These are phyloP conservation scores for Platygyra sinensis DNA, from an alignment of 64 coral and sea anemone species.

Conservation along the genomic window DNA sequence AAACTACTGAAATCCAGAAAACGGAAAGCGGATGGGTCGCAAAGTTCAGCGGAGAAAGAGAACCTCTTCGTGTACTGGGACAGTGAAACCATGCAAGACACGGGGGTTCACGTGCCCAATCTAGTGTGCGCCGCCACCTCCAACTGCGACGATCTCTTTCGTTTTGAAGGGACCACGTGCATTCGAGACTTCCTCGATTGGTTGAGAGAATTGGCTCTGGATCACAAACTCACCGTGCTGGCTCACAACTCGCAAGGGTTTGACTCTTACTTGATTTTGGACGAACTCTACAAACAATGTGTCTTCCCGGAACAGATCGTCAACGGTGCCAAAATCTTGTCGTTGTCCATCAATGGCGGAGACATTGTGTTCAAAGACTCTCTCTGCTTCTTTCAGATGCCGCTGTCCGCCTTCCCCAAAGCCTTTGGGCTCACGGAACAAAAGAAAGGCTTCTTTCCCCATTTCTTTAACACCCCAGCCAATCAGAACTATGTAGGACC, in stretches of 20 bases:
- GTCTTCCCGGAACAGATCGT: background rate
- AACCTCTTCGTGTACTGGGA: constrained; percentile 9
- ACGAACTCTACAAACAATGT: background rate
- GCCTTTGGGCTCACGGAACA: background rate
- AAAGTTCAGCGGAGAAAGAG: background rate
- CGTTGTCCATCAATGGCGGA: background rate
- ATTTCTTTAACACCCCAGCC: background rate
- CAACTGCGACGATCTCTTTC: background rate
- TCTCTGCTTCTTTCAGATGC: constrained; percentile 54
- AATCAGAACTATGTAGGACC: constrained; percentile 35
- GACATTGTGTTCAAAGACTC: constrained; percentile 16
- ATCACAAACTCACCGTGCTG: background rate
- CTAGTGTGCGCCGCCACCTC: constrained; percentile 12
- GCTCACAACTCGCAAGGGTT: constrained; percentile 8
- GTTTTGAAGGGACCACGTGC: background rate
- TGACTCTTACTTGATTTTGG: constrained; percentile 40
- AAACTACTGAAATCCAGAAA: too few species aligned
- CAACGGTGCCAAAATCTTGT: constrained; percentile 37
- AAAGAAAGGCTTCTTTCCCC: constrained; percentile 34
- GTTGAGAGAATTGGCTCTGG: background rate
- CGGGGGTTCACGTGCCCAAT: background rate
- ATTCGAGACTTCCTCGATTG: background rate
- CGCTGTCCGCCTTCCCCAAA: background rate
- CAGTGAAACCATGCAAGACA: constrained; percentile 26
- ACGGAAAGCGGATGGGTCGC: background rate